Evolutionary conservation across 2,797 vertebrate species (phyloP), one percentile per base, ranked within the genome.

Genomic region (Antrozous pallidus): DNA sequence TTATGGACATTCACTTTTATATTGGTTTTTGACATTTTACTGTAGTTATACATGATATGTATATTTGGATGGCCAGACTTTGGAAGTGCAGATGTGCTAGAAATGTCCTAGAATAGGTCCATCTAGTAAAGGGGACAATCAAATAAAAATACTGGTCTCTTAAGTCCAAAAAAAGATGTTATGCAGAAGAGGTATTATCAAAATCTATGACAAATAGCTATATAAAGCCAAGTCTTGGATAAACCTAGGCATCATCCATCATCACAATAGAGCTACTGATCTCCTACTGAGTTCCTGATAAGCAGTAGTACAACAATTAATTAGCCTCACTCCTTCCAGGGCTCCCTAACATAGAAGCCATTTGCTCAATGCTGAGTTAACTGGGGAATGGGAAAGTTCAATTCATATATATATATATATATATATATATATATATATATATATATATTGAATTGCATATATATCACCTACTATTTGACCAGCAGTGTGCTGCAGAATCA

Each of bases 201-300:
- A 96, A 96, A 90, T 70, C 65, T 93, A 75, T 96, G 93, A 96
- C 69, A 90, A 96, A 96, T 93, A 89, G 63, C 71, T 94, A 79
- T 47, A 94, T 54, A 96, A 94, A 96, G 58, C 17, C 56, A 95
- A 94, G 63, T 90, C 83, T 94, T 93, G 89, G 83, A 94, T 94
- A 93, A 95, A 96, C 97, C 91, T 90, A 91, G 86, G 7, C 40
- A 88, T 77, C 78, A 95, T 96, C 49, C 80, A 97, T 96, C 96
- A 96, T 94, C 81, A 91, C 67, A 95, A 83, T 90, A 85, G 77
- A 95, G 51, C 45, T 70, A 61, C 56, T 33, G 74, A 90, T 91
- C 77, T 79, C 71, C 89, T 87, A 95, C 80, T 71, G 95, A 88
- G 94, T 94, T 93, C 51, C 61, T 93, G 87, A 95, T 84, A 90